Evolutionary conservation across 2,113 vertebrate genomes (phyloP).

Genomic region (Rattus rattus): DNA sequence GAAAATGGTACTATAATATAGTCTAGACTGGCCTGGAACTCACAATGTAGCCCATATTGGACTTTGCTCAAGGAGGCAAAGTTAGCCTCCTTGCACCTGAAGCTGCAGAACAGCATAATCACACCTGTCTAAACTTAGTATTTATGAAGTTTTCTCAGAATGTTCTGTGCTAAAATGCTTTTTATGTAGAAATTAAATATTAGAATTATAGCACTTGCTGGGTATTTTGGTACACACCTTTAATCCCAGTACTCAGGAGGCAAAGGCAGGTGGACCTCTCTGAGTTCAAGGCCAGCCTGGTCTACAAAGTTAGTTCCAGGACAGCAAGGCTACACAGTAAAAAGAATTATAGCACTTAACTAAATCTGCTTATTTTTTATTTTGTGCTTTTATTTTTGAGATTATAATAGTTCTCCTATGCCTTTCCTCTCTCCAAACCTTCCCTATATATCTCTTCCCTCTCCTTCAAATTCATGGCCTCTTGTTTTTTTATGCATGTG

Average conservation of each 20-base stretch:
- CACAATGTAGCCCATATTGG: no score
- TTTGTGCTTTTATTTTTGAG: not conserved
- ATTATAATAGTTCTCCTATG: not conserved
- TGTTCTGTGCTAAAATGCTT: slow-evolving; percentile 8
- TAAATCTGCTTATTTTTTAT: not conserved
- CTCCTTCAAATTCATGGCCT: not conserved
- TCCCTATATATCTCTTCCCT: not conserved
- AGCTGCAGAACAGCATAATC: not conserved
- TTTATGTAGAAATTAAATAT: not conserved
- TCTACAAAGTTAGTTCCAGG: not conserved
- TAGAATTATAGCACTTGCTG: not conserved
- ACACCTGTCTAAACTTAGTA: slow-evolving; percentile 3
- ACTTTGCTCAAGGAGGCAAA: no score
- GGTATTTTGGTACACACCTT: not conserved
- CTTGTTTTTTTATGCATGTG: not conserved
- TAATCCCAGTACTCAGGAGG: not conserved
- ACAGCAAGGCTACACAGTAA: not conserved
- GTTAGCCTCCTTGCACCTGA: not conserved
- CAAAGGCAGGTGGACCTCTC: not conserved
- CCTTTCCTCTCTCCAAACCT: not conserved
- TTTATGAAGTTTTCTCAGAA: slow-evolving; percentile 24
- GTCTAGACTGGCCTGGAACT: not conserved
- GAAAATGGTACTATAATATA: not conserved
- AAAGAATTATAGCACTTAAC: slow-evolving; percentile 1
- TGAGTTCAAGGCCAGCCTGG: not conserved